Evolutionary conservation across 2,888 invertebrate genomes (phyloP).

Genomic region (Acanthacorydalis orientalis): DNA sequence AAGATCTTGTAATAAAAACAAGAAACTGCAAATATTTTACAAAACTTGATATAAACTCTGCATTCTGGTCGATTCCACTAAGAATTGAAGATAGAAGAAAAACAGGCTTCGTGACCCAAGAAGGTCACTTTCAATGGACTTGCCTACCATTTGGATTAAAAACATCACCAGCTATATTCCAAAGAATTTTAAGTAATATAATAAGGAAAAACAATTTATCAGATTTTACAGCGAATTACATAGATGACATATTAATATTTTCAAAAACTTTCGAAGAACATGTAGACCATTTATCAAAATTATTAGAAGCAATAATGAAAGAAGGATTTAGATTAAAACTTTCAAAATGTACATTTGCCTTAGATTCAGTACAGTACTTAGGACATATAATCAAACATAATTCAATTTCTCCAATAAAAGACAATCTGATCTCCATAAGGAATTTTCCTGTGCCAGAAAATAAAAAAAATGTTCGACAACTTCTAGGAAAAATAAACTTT

Average conservation of each 20-base stretch:
- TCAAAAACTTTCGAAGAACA: conserved; percentile 11
- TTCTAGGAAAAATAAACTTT: conserved; percentile 11
- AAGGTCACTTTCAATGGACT: conserved; percentile 12
- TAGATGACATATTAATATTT: conserved; percentile 3
- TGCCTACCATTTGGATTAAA: conserved; percentile 12
- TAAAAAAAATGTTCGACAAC: conserved; percentile 9
- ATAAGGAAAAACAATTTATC: conserved; percentile 10
- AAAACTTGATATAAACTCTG: conserved; percentile 19
- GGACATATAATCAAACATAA: conserved; percentile 11
- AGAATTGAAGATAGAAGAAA: conserved; percentile 17
- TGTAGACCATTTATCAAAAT: conserved; percentile 8
- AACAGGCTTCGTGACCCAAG: conserved; percentile 13
- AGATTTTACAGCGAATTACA: conserved; percentile 9
- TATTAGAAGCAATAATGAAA: conserved; percentile 10
- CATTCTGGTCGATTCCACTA: conserved; percentile 21
- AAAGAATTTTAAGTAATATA: conserved; percentile 10
- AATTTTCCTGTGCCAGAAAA: conserved; percentile 9
- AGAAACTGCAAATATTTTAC: conserved; percentile 18
- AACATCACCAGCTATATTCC: conserved; percentile 11
- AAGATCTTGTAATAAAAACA: conserved; percentile 16
- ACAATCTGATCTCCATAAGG: conserved; percentile 9
- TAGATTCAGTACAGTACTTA: conserved; percentile 9
- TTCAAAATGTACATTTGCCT: conserved; percentile 12
- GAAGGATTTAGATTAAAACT: conserved; percentile 13
- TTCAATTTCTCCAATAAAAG: conserved; percentile 10